A percentile compares a stretch with the other conserved stretches of the same genome.
phyloP scores from a whole-genome alignment of 2,113 vertebrate genomes.

The Cynocephalus volans region DNA sequence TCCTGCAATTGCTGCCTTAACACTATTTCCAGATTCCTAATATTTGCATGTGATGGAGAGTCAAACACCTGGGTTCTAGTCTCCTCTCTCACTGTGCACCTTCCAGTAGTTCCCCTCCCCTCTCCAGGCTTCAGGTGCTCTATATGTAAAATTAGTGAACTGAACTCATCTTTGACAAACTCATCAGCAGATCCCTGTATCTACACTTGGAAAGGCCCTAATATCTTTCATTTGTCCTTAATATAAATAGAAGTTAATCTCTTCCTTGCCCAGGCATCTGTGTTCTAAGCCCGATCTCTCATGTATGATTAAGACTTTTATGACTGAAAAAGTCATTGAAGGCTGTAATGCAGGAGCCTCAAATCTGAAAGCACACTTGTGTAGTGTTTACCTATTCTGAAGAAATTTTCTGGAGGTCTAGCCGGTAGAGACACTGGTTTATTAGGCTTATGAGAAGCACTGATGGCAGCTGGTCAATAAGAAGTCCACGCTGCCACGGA shows the following conservation, averaged over 20 bases:
- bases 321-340: not conserved
- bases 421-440: too few relatives aligned
- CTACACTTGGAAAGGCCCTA: not conserved
- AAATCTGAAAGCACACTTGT: too few relatives aligned
- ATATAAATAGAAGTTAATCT: slow-evolving; percentile 21
- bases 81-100: not conserved
- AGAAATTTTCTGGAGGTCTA: too few relatives aligned
- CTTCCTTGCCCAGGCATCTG: not conserved
- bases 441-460: too few relatives aligned
- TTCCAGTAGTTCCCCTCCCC: not conserved
- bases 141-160: not conserved
- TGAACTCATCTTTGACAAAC: not conserved
- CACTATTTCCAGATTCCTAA: not conserved
- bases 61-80: not conserved
- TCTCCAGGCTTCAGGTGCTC: slow-evolving; percentile 1
- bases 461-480: too few relatives aligned
- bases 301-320: not conserved
- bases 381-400: too few relatives aligned
- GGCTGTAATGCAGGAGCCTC: too few relatives aligned
- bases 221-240: not conserved
- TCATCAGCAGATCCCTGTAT: not conserved
- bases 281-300: not conserved
- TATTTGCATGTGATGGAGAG: not conserved
- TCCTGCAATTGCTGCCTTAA: not conserved
- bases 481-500: too few relatives aligned